phyloP scores from a whole-genome alignment of 37 sponge, comb jelly and placozoan genomes.

The Tethya wilhelma region DNA sequence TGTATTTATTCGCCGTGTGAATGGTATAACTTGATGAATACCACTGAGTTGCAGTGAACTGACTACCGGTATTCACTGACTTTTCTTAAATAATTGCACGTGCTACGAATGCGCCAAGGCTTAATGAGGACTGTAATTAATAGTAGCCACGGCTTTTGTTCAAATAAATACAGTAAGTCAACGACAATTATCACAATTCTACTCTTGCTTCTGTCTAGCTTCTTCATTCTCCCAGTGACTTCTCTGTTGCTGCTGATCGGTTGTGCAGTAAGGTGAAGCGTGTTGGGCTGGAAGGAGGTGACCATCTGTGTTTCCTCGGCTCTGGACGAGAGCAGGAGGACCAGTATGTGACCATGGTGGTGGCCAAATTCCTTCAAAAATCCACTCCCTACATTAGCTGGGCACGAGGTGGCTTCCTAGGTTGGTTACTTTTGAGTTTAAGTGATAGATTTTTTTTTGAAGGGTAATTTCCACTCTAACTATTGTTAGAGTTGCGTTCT shows the following conservation, averaged over 20 bases:
- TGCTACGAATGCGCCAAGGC: neutral
- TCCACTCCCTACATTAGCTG: slow-evolving; percentile 75
- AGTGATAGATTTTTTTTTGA: neutral
- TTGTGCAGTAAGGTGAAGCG: slow-evolving; percentile 62
- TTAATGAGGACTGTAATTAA: no score
- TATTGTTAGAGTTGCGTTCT: slow-evolving; percentile 39
- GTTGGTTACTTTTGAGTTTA: slow-evolving; percentile 21
- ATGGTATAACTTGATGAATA: neutral
- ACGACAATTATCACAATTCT: neutral
- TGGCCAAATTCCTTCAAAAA: slow-evolving; percentile 93
- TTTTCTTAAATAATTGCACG: neutral
- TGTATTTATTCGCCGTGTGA: neutral
- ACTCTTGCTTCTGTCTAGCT: slow-evolving; percentile 26
- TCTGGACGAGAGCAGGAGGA: slow-evolving; percentile 92
- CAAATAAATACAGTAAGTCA: no score
- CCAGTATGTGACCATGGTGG: slow-evolving; percentile 92
- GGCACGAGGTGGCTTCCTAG: slow-evolving; percentile 80
- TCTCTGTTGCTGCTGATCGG: slow-evolving; percentile 68
- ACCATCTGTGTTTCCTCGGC: slow-evolving; percentile 90
- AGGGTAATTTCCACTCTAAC: neutral
- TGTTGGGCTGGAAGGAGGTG: slow-evolving; percentile 53
- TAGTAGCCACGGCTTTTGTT: no score
- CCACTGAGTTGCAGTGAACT: neutral
- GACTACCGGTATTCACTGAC: neutral
- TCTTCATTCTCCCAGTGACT: slow-evolving; percentile 78